Conservation (phyloP, 2,888 invertebrate species). For the Drosophila parthenogenetica region DNA sequence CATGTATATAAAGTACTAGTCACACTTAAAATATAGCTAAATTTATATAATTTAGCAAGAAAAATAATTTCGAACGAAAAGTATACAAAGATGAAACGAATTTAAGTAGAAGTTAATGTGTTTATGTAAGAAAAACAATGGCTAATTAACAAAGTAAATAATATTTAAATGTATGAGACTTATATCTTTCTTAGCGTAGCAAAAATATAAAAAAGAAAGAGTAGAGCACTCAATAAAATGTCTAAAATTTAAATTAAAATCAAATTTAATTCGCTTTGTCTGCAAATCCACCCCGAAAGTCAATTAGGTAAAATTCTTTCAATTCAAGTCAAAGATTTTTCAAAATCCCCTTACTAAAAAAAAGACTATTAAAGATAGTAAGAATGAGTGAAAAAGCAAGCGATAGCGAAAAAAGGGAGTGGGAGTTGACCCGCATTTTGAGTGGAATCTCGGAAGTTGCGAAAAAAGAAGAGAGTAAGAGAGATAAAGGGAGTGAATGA, state of each 20-base stretch:
- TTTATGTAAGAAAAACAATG: too few relatives aligned
- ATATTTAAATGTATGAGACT: too few relatives aligned
- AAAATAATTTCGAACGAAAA: too few relatives aligned
- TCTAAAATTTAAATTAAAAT: neutral
- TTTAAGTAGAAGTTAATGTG: too few relatives aligned
- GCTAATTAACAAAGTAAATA: too few relatives aligned
- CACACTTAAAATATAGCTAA: too few relatives aligned
- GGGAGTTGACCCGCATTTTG: slow-evolving; percentile 31
- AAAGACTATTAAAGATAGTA: neutral
- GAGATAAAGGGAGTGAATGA: neutral
- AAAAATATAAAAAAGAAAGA: neutral
- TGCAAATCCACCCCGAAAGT: neutral
- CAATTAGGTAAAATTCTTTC: neutral
- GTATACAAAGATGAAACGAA: too few relatives aligned
- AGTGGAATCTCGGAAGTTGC: slow-evolving; percentile 2
- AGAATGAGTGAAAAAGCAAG: neutral
- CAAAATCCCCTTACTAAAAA: neutral
- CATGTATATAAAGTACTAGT: too few relatives aligned
- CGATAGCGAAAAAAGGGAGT: neutral
- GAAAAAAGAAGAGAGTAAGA: slow-evolving; percentile 9
- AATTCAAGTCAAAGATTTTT: neutral
- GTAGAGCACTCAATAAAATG: neutral
- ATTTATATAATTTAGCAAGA: too few relatives aligned
- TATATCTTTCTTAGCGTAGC: too few relatives aligned
- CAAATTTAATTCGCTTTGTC: neutral